Evolutionary conservation across 2,888 invertebrate species (phyloP).

Genomic region (Ptilodon capucinus): DNA sequence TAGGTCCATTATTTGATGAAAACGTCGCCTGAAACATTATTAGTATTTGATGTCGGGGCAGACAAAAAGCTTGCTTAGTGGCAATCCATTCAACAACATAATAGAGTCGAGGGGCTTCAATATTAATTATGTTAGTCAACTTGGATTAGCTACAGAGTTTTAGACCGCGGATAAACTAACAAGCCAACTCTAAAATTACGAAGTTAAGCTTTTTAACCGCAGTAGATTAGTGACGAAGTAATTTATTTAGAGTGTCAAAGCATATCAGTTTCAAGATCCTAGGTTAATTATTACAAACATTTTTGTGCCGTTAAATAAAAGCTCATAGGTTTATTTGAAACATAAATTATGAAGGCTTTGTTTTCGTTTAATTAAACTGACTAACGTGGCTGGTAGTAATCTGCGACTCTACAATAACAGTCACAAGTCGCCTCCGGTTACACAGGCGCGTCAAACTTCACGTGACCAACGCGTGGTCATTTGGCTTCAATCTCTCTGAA

Average conservation of each 20-base stretch:
- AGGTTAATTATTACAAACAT: too few relatives aligned
- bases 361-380: too few relatives aligned
- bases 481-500: too few relatives aligned
- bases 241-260: background rate
- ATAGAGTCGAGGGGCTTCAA: constrained; percentile 22
- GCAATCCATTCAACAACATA: constrained; percentile 9
- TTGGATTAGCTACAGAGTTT: constrained; percentile 16
- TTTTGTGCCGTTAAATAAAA: too few relatives aligned
- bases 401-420: too few relatives aligned
- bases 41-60: background rate
- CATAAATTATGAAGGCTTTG: too few relatives aligned
- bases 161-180: constrained; percentile 15
- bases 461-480: too few relatives aligned
- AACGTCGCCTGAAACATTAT: background rate
- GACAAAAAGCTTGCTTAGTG: constrained; percentile 21
- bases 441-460: too few relatives aligned
- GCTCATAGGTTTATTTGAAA: too few relatives aligned
- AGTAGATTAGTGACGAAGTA: constrained; percentile 4
- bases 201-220: constrained; percentile 13
- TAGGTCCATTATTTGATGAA: background rate
- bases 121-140: constrained; percentile 30
- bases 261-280: background rate
- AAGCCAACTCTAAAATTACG: constrained; percentile 17
- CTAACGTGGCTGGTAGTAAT: too few relatives aligned
- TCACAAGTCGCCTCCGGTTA: too few relatives aligned